A percentile compares a stretch with the other conserved stretches of the same genome.
Conservation (phyloP, 2,113 vertebrate genomes). For the Cyprinodon brontotheroides region DNA sequence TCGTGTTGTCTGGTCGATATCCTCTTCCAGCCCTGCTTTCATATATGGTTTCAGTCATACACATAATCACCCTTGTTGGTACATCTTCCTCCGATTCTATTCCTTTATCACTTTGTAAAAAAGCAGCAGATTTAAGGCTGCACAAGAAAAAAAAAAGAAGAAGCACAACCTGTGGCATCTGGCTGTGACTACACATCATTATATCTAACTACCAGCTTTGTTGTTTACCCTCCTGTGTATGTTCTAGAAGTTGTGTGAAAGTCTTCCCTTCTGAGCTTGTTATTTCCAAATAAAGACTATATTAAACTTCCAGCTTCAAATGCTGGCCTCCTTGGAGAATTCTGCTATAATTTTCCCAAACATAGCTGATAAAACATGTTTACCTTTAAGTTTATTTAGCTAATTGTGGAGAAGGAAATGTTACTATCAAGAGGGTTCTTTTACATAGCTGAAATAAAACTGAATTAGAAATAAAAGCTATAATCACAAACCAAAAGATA, state of each 20-base stretch:
- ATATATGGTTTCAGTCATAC: slow-evolving; percentile 13
- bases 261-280: slow-evolving; percentile 37
- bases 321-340: slow-evolving; percentile 32
- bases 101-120: slow-evolving; percentile 27
- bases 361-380: slow-evolving; percentile 53
- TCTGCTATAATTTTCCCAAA: slow-evolving; percentile 48
- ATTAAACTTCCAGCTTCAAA: slow-evolving; percentile 50
- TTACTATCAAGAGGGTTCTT: slow-evolving; percentile 28
- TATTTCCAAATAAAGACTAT: slow-evolving; percentile 55
- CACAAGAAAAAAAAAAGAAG: slow-evolving; percentile 28
- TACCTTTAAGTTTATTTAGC: slow-evolving; percentile 56
- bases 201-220: slow-evolving; percentile 42
- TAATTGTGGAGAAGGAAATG: slow-evolving; percentile 40
- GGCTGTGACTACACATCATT: slow-evolving; percentile 39
- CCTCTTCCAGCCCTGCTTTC: slow-evolving; percentile 10
- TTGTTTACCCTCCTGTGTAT: slow-evolving; percentile 44
- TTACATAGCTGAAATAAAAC: slow-evolving; percentile 20
- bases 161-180: slow-evolving; percentile 41
- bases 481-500: neutral
- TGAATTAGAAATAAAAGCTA: slow-evolving; percentile 1
- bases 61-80: slow-evolving; percentile 7
- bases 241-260: slow-evolving; percentile 32
- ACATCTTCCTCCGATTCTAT: slow-evolving; percentile 24
- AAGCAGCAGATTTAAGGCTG: slow-evolving; percentile 25
- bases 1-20: slow-evolving; percentile 51